Evolutionary conservation across 2,113 vertebrate genomes (phyloP).

Genomic region (Odontophorus gujanensis): DNA sequence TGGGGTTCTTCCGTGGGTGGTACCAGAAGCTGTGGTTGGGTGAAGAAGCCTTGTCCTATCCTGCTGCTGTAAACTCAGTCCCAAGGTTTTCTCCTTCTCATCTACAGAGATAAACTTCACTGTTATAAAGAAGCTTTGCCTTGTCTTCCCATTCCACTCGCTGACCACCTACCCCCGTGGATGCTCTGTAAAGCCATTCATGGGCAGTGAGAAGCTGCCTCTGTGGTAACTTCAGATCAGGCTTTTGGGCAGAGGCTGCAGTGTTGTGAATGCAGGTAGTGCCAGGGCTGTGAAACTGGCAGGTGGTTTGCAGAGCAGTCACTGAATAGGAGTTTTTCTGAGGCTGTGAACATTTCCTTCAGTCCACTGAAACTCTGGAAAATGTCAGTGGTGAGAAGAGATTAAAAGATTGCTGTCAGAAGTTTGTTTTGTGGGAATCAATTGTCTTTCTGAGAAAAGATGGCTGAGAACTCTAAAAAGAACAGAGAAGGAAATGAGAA

Average conservation of each 20-base stretch:
- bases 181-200: not conserved
- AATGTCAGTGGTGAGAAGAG: not conserved
- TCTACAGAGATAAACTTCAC: not conserved
- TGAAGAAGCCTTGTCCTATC: not conserved
- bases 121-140: not conserved
- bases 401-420: not conserved
- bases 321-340: not conserved
- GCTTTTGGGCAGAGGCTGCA: not conserved
- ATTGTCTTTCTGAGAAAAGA: not conserved
- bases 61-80: not conserved
- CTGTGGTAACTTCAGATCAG: not conserved
- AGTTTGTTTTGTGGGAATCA: not conserved
- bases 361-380: not conserved
- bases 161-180: not conserved
- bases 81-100: not conserved
- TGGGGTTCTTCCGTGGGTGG: accelerated
- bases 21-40: not conserved
- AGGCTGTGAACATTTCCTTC: not conserved
- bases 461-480: not conserved
- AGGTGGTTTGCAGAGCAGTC: not conserved
- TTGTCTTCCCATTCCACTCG: not conserved
- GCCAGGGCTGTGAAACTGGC: not conserved
- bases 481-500: not conserved
- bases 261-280: not conserved
- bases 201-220: not conserved